phyloP scores from a whole-genome alignment of 2,113 vertebrate genomes.

The Poecilia latipinna region DNA sequence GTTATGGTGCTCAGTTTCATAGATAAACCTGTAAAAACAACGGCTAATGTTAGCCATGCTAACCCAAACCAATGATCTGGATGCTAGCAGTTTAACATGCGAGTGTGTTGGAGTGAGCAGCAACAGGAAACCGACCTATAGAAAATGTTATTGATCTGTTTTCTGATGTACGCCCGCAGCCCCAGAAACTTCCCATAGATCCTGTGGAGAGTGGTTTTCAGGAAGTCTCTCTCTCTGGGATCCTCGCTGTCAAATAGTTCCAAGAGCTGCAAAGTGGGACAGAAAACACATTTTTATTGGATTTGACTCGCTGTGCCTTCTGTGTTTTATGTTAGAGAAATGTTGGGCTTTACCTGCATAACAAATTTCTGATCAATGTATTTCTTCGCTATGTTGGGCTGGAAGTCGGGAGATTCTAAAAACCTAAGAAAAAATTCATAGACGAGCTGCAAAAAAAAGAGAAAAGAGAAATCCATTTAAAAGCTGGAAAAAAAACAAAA shows the following conservation, averaged over 20 bases:
- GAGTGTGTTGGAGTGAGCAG: not conserved
- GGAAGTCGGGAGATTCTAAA: constrained; percentile 98
- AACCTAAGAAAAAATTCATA: constrained; percentile 99
- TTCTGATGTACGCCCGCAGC: constrained; percentile 95
- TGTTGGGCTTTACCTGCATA: constrained; percentile 88
- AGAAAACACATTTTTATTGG: not conserved
- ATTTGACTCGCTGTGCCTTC: not conserved
- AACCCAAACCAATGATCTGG: not conserved
- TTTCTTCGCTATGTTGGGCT: constrained; percentile 98
- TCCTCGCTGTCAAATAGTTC: constrained; percentile 99
- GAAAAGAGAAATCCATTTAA: not conserved
- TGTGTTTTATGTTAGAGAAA: not conserved
- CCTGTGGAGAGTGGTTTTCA: constrained; percentile 97
- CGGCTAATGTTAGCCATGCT: constrained; percentile 7
- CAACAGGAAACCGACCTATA: constrained; percentile 85
- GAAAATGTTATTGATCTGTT: constrained; percentile 99
- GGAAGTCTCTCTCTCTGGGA: constrained; percentile 97
- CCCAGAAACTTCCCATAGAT: constrained; percentile 99
- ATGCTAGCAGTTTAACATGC: not conserved
- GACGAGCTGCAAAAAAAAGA: constrained; percentile 87
- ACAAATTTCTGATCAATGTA: constrained; percentile 99
- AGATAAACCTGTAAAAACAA: constrained; percentile 90
- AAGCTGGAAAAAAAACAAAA: not conserved
- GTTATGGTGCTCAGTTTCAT: constrained; percentile 99
- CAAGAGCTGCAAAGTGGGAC: constrained; percentile 84